Evolutionary conservation across 1,140 invertebrate genomes (phyloP), one percentile per base, ranked within the genome.

Genomic region (Onthophagus taurus): DNA sequence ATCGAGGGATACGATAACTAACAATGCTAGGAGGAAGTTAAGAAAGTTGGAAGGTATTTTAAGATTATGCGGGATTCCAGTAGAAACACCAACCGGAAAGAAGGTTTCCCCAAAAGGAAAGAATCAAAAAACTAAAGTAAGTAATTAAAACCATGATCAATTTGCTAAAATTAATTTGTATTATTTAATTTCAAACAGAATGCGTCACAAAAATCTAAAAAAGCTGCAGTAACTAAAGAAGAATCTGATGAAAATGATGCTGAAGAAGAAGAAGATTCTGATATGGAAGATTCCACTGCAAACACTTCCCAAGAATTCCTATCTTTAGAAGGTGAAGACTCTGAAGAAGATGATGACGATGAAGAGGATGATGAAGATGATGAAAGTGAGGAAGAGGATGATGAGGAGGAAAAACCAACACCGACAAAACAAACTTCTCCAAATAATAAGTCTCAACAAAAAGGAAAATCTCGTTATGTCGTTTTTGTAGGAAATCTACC

Each of bases 401-500:
- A 52, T 30, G 48, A 49, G 13, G 41, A 49, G 20, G 48, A 51
- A 31, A 49, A 54, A 11, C 50, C 23, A 48, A 17, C 55, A 33
- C 37, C 30, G 47, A 19, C 44, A 50, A 45, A 35, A 35, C 47
- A 34, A 50, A 17, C 35, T 50, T 8, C 45, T n/a, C 19, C 42
- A 41, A 37, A 44, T 29, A 46, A 44, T 18, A 24, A 44, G 20
- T 38, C 12, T 13, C n/a, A 31, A 6, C 18, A 3, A 21, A 31
- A 45, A 30, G 16, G 11, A 9, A 49, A 44, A 30, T 35, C 49
- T 2, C n/a, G 66, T 61, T 70, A 60, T 46, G 66, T 71, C 35
- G 50, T 74, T n/a, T 72, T 68, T 50, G 65, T 72, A 34, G 67
- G 67, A 46, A 74, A 74, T 59, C 46, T 72, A 31, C 54, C 67